Conservation (phyloP, 2,113 vertebrate genomes). For the Myiopsitta monachus region DNA sequence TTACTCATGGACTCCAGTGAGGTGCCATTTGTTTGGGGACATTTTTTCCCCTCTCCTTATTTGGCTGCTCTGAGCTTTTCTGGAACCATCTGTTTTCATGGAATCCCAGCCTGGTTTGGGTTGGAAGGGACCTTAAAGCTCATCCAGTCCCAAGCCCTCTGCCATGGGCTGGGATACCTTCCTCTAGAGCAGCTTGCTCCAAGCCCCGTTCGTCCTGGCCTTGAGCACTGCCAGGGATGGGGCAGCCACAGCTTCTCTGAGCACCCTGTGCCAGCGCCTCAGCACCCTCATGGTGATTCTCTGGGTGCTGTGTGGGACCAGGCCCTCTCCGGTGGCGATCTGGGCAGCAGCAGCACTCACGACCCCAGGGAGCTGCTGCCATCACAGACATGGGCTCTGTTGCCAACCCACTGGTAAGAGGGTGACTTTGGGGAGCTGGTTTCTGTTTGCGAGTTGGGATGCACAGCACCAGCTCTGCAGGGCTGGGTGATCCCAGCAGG, state of each 20-base stretch:
- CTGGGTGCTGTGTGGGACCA: neutral
- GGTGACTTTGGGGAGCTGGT: neutral
- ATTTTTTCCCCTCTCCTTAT: neutral
- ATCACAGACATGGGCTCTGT: neutral
- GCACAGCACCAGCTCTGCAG: neutral
- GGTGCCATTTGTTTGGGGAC: neutral
- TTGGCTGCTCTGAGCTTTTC: neutral
- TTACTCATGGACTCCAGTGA: neutral
- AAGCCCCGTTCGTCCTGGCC: neutral
- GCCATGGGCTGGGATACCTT: neutral
- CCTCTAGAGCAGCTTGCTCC: neutral
- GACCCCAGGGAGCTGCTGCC: neutral
- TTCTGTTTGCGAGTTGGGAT: neutral
- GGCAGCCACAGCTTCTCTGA: neutral
- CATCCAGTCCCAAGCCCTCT: neutral
- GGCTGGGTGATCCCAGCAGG: neutral
- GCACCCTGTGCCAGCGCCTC: neutral
- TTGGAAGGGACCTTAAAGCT: neutral
- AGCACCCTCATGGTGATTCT: neutral
- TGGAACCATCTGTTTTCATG: neutral
- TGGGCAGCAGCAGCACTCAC: neutral
- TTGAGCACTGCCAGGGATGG: neutral
- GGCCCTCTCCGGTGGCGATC: neutral
- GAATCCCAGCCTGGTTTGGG: neutral
- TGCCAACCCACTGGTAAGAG: neutral